Percentiles rank a stretch among this genome's conserved stretches.
Conservation (phyloP, 2,113 vertebrate species). For the Actenoides lindsayi region DNA sequence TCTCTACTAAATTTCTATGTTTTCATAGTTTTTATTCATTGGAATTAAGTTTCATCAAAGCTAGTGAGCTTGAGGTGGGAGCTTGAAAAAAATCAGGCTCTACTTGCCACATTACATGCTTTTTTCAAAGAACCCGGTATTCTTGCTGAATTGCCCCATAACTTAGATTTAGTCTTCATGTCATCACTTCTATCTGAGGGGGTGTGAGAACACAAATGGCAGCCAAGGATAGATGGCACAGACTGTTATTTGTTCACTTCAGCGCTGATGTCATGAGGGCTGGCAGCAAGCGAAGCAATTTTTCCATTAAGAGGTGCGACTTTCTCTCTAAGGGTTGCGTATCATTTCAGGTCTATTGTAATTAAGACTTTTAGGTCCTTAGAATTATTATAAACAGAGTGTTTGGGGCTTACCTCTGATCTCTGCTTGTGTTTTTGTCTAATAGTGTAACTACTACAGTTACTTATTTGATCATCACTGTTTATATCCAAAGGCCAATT, state of each 20-base stretch:
- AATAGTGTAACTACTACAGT: not conserved
- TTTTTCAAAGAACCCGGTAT: not conserved
- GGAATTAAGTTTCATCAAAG: not conserved
- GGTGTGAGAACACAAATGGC: slow-evolving; percentile 19
- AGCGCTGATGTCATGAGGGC: not conserved
- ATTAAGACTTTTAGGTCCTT: not conserved
- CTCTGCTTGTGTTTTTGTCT: not conserved
- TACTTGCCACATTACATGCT: not conserved
- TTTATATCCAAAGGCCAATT: not conserved
- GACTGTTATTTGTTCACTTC: slow-evolving; percentile 15
- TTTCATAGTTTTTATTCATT: not conserved
- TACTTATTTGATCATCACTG: fast-evolving
- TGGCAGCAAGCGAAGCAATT: not conserved
- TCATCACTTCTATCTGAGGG: not conserved
- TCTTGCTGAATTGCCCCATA: not conserved
- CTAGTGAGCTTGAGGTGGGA: not conserved
- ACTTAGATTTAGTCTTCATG: slow-evolving; percentile 8
- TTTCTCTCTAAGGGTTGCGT: not conserved
- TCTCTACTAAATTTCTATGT: not conserved
- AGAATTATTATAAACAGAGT: not conserved
- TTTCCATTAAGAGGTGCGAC: not conserved
- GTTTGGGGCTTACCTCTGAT: not conserved
- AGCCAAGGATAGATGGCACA: slow-evolving; percentile 23
- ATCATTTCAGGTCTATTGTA: not conserved
- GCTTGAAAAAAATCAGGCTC: not conserved